Percentiles rank a stretch among this genome's conserved stretches.
Conservation (phyloP, 2,888 invertebrate species). For the Chirona hameri region DNA sequence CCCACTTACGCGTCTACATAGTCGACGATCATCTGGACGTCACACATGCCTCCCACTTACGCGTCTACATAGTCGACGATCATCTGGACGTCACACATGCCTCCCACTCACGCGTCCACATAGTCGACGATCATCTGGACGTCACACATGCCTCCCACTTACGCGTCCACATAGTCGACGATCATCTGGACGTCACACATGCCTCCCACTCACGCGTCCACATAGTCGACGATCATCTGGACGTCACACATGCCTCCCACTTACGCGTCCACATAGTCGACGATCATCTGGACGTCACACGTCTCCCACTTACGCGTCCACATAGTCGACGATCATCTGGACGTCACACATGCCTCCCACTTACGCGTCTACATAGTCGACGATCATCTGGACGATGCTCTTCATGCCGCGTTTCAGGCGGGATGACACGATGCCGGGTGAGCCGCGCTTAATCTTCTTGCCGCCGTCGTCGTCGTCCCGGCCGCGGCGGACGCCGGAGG, state of each 20-base stretch:
- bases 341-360: neutral
- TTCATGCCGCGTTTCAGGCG: neutral
- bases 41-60: too few relatives aligned
- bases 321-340: conserved; percentile 37
- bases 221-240: conserved; percentile 37
- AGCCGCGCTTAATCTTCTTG: conserved; percentile 44
- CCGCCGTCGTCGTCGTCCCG: conserved; percentile 62
- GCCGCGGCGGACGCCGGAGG: conserved; percentile 42
- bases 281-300: neutral
- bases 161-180: too few relatives aligned
- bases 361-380: conserved; percentile 49
- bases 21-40: too few relatives aligned
- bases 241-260: neutral
- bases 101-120: too few relatives aligned
- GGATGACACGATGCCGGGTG: conserved; percentile 23
- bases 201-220: conserved; percentile 47
- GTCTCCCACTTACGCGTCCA: conserved; percentile 47
- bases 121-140: too few relatives aligned
- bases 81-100: too few relatives aligned
- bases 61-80: too few relatives aligned
- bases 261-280: conserved; percentile 48
- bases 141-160: too few relatives aligned
- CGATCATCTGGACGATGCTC: neutral
- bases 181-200: neutral
- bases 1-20: too few relatives aligned